phyloP scores from a whole-genome alignment of 2,888 invertebrate genomes.

The Beris morrisii region DNA sequence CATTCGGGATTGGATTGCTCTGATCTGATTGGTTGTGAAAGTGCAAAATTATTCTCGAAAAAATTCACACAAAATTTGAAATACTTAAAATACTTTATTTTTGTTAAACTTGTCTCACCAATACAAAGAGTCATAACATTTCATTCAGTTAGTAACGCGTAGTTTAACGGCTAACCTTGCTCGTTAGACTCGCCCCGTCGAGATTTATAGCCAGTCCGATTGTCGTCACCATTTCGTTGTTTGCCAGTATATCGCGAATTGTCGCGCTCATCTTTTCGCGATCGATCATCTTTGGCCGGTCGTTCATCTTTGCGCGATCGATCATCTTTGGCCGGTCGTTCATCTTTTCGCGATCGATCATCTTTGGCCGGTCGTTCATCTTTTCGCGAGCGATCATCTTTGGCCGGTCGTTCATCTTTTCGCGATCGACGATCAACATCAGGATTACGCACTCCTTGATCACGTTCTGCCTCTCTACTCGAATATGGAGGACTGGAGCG shows the following conservation, averaged over 20 bases:
- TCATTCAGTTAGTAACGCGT: no score
- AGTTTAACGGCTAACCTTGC: neutral
- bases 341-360: neutral
- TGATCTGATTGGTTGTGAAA: no score
- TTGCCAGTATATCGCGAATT: neutral
- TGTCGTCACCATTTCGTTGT: conserved; percentile 1
- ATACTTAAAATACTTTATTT: neutral
- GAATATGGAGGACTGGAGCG: neutral
- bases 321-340: neutral
- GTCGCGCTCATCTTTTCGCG: neutral
- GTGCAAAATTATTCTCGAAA: no score
- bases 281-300: neutral
- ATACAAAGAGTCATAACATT: no score
- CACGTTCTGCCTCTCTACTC: neutral
- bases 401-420: neutral
- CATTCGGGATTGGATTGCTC: no score
- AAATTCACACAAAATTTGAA: neutral
- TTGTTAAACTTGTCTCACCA: no score
- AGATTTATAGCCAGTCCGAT: conserved; percentile 14
- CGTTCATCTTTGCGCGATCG: no score
- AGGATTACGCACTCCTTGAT: conserved; percentile 1
- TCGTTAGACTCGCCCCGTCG: conserved; percentile 14
- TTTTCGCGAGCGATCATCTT: neutral
- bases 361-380: conserved; percentile 2
- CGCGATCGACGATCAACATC: neutral